Evolutionary conservation across 2,113 vertebrate genomes (phyloP).

Genomic region (Alces alces): DNA sequence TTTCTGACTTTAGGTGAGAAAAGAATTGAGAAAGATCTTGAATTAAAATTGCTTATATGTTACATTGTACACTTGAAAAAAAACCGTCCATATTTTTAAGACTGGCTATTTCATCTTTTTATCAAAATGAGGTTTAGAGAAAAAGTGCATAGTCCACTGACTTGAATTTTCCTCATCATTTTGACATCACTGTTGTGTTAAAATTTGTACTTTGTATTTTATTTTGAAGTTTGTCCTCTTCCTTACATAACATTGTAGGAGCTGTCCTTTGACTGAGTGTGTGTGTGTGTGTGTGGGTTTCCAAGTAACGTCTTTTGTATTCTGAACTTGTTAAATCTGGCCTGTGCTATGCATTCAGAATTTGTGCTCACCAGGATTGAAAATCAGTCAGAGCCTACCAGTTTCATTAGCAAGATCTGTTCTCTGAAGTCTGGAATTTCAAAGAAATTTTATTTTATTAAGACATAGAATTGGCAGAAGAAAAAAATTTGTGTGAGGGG

Average conservation of each 20-base stretch:
- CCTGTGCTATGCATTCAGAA: not conserved
- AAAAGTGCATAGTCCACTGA: not conserved
- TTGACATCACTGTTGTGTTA: not conserved
- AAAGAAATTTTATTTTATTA: constrained; percentile 3
- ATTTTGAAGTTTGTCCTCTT: not conserved
- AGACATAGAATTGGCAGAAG: not conserved
- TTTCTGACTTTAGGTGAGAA: not conserved
- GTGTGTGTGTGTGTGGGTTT: not conserved
- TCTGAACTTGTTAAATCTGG: constrained; percentile 26
- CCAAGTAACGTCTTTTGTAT: not conserved
- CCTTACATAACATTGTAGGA: constrained; percentile 1
- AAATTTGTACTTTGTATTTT: not conserved
- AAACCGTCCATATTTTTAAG: not conserved
- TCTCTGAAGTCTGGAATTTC: constrained; percentile 29
- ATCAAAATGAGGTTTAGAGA: not conserved
- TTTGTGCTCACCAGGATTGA: not conserved
- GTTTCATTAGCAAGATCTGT: not conserved
- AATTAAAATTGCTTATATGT: not conserved
- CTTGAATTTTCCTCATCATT: constrained; percentile 16
- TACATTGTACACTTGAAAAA: not conserved
- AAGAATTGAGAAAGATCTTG: not conserved
- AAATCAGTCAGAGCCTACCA: not conserved
- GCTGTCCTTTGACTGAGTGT: not conserved
- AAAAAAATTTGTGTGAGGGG: not conserved
- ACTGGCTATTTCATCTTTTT: not conserved